These are phyloP conservation scores for Stenoptilia bipunctidactyla DNA, from an alignment of 2,888 invertebrate species.

Conservation along the genomic window DNA sequence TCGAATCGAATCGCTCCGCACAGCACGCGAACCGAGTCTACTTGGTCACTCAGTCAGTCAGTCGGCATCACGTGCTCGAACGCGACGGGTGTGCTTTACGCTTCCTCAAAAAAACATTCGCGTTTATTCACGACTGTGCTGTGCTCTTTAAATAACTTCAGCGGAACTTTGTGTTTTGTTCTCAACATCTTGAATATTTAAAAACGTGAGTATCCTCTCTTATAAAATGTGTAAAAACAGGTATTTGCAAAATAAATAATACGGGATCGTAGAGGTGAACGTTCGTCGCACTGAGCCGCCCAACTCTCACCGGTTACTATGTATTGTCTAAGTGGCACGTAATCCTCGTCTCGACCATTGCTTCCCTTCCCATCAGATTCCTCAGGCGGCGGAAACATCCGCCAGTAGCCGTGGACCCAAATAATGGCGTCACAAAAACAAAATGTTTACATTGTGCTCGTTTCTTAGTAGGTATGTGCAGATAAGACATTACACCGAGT, in stretches of 20 bases:
- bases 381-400: conserved; percentile 50
- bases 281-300: conserved; percentile 61
- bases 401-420: conserved; percentile 47
- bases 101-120: conserved; percentile 41
- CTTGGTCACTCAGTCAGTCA: conserved; percentile 20
- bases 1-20: not conserved
- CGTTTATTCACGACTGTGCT: conserved; percentile 58
- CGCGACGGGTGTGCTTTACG: conserved; percentile 40
- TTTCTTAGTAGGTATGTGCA: not conserved
- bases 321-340: conserved; percentile 69
- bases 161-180: conserved; percentile 44
- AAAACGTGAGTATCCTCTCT: not conserved
- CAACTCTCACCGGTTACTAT: conserved; percentile 59
- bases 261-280: conserved; percentile 64
- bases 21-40: conserved; percentile 26
- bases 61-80: conserved; percentile 63
- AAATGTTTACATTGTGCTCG: conserved; percentile 30
- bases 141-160: conserved; percentile 49
- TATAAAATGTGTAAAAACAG: too few species aligned
- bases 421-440: conserved; percentile 35
- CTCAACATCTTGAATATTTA: too few species aligned
- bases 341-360: conserved; percentile 49
- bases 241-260: conserved; percentile 19
- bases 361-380: conserved; percentile 61
- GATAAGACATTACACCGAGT: not conserved